These are phyloP conservation scores for Ammodramus savannarum DNA, from an alignment of 2,113 vertebrate genomes.

Conservation along the genomic window DNA sequence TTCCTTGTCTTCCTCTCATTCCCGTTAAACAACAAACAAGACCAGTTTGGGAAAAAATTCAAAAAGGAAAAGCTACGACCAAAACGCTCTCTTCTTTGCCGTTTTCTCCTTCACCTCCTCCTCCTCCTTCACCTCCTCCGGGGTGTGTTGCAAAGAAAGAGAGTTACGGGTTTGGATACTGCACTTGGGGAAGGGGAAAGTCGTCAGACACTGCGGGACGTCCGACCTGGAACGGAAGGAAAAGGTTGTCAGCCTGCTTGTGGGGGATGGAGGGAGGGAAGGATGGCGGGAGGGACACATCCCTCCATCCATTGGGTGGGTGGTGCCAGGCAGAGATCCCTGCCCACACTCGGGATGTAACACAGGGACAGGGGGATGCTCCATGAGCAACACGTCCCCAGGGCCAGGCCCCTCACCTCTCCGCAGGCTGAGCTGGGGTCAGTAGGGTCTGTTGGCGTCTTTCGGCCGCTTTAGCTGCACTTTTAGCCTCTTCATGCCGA, in stretches of 20 bases:
- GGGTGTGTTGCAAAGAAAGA: constrained; percentile 71
- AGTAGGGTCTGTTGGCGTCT: constrained; percentile 98
- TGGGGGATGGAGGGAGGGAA: neutral
- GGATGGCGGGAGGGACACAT: neutral
- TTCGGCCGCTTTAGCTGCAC: constrained; percentile 98
- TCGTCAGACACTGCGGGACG: constrained; percentile 37
- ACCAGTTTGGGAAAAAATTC: constrained; percentile 4
- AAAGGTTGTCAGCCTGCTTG: neutral
- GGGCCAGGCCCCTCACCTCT: constrained; percentile 73
- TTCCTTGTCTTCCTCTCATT: constrained; percentile 39
- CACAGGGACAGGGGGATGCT: accelerated
- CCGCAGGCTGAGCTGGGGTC: constrained; percentile 75
- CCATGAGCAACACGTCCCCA: accelerated
- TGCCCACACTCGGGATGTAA: accelerated
- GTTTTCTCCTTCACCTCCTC: neutral
- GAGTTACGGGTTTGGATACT: constrained; percentile 71
- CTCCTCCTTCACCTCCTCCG: constrained; percentile 1
- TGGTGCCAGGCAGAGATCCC: neutral
- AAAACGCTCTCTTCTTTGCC: constrained; percentile 45
- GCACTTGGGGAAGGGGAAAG: constrained; percentile 68
- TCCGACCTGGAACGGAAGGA: constrained; percentile 53
- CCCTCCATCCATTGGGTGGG: neutral
- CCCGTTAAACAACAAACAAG: constrained; percentile 47
- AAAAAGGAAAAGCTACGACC: constrained; percentile 52
- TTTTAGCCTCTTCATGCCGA: constrained; percentile 99